Conservation (phyloP, 2,888 invertebrate species). For the Cheiracanthium punctorium region DNA sequence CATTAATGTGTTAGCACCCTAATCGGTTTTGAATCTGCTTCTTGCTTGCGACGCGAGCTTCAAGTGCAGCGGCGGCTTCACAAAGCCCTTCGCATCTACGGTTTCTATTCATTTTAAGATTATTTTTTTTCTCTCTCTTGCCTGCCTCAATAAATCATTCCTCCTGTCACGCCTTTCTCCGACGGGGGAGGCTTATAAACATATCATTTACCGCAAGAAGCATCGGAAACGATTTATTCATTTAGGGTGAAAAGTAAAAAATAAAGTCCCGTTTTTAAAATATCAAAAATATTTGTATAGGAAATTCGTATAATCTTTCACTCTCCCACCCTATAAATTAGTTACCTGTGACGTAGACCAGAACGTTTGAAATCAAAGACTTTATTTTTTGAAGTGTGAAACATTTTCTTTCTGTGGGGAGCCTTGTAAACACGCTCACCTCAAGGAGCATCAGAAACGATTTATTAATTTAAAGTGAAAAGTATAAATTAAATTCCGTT, state of each 20-base stretch:
- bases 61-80: background rate
- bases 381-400: too few species aligned
- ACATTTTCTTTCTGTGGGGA: too few species aligned
- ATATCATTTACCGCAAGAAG: background rate
- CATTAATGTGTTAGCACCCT: conserved; percentile 3
- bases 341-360: too few species aligned
- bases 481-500: too few species aligned
- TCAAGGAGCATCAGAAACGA: too few species aligned
- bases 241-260: background rate
- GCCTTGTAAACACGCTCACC: too few species aligned
- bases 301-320: too few species aligned
- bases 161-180: background rate
- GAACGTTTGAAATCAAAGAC: too few species aligned
- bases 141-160: background rate
- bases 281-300: background rate
- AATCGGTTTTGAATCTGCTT: background rate
- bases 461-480: too few species aligned
- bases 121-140: background rate
- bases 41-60: background rate
- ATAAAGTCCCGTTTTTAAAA: background rate
- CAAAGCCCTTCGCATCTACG: background rate
- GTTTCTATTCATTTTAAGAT: background rate
- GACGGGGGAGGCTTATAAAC: background rate
- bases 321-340: too few species aligned
- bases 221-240: conserved; percentile 4